A percentile compares a stretch with the other conserved stretches of the same genome.
phyloP scores from a whole-genome alignment of 2,797 vertebrate genomes.

The Serranus cabrilla region DNA sequence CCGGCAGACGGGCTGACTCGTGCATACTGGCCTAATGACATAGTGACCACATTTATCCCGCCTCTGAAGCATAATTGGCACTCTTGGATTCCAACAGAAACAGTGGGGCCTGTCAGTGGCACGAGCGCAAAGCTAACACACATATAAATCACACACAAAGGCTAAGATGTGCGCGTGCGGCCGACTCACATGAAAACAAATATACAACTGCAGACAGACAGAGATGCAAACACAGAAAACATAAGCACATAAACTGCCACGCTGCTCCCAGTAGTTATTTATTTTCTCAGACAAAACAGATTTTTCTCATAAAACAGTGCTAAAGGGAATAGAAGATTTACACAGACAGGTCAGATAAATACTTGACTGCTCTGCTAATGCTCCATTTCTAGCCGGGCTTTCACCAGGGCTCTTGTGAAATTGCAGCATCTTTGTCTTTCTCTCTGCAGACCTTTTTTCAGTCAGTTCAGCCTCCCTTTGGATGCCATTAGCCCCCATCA shows the following conservation, averaged over 20 bases:
- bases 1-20: slow-evolving; percentile 66
- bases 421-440: slow-evolving; percentile 54
- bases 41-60: slow-evolving; percentile 73
- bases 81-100: slow-evolving; percentile 65
- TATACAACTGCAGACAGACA: slow-evolving; percentile 24
- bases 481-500: slow-evolving; percentile 63
- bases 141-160: slow-evolving; percentile 32
- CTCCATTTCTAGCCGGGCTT: slow-evolving; percentile 24
- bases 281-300: slow-evolving; percentile 54
- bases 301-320: slow-evolving; percentile 47
- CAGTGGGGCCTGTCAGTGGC: slow-evolving; percentile 43
- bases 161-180: slow-evolving; percentile 23
- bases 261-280: slow-evolving; percentile 52
- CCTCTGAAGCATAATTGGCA: slow-evolving; percentile 64
- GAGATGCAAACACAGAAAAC: slow-evolving; percentile 41
- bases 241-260: slow-evolving; percentile 38
- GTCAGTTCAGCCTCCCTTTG: slow-evolving; percentile 49
- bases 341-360: slow-evolving; percentile 62
- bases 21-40: slow-evolving; percentile 78
- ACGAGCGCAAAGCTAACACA: slow-evolving; percentile 32
- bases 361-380: slow-evolving; percentile 48
- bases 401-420: slow-evolving; percentile 46
- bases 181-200: slow-evolving; percentile 26
- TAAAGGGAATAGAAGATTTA: slow-evolving; percentile 45
- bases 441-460: slow-evolving; percentile 56